Percentiles rank a stretch among this genome's conserved stretches.
Conservation (phyloP, 2,113 vertebrate species). For the Ascaphus truei region DNA sequence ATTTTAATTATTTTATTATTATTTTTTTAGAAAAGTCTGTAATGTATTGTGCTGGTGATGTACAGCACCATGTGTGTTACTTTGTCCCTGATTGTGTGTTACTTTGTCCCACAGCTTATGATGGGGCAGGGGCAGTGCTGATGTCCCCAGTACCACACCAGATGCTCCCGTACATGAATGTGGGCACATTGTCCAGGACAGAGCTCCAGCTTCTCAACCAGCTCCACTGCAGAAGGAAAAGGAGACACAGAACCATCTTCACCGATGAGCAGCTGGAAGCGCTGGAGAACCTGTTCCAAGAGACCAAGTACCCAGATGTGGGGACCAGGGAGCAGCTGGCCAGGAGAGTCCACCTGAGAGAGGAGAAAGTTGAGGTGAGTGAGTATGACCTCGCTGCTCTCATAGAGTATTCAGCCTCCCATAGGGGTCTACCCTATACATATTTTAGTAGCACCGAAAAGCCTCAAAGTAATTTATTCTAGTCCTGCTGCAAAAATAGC, state of each 20-base stretch:
- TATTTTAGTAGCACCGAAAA: no score
- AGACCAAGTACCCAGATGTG: conserved; percentile 97
- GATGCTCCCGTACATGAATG: conserved; percentile 95
- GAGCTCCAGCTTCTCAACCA: conserved; percentile 95
- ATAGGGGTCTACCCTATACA: background rate
- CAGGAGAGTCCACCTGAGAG: conserved; percentile 90
- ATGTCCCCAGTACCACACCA: conserved; percentile 91
- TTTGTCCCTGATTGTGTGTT: no score
- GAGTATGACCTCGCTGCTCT: no score
- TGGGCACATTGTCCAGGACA: conserved; percentile 88
- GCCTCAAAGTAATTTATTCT: no score
- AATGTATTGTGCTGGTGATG: no score
- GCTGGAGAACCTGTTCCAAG: conserved; percentile 92
- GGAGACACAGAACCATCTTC: conserved; percentile 92
- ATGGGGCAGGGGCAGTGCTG: conserved; percentile 82
- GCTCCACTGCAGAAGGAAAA: conserved; percentile 91
- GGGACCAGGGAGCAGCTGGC: conserved; percentile 94
- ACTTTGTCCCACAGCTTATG: conserved; percentile 72
- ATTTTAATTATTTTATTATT: no score
- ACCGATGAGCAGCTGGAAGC: conserved; percentile 97
- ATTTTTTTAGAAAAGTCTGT: no score
- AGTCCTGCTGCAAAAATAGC: no score
- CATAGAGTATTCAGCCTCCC: background rate
- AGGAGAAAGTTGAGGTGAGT: conserved; percentile 95
- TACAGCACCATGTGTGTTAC: no score